Percentiles rank a stretch among this genome's conserved stretches.
These are phyloP conservation scores for Apodemus speciosus DNA, from an alignment of 2,113 vertebrate genomes.

Conservation along the genomic window DNA sequence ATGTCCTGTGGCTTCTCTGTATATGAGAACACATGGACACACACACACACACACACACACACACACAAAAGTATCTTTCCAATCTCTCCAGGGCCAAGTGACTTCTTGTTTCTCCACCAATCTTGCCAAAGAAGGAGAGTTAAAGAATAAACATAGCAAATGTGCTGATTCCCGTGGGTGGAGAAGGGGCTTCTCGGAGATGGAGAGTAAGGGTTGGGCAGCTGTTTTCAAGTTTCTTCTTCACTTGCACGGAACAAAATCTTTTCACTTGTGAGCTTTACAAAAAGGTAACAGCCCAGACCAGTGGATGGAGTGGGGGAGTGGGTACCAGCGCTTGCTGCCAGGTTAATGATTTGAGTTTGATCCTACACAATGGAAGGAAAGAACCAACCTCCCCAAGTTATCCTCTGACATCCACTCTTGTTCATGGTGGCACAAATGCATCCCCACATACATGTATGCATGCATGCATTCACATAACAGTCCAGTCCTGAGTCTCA, in stretches of 20 bases:
- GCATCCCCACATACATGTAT: not conserved
- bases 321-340: not conserved
- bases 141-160: not conserved
- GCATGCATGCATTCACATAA: not conserved
- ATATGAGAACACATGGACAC: not conserved
- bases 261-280: not conserved
- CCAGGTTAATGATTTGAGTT: not conserved
- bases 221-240: constrained; percentile 7
- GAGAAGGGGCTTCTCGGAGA: not conserved
- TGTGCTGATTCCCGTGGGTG: not conserved
- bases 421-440: not conserved
- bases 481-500: not conserved
- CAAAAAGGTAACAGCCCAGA: not conserved
- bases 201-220: not conserved
- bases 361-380: not conserved
- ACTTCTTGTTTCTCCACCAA: not conserved
- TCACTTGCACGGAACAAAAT: not conserved
- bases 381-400: not conserved
- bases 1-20: not conserved
- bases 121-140: not conserved
- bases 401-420: not conserved
- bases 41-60: not conserved
- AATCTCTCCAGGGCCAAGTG: not conserved
- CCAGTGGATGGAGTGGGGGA: not conserved
- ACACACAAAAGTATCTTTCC: not conserved